phyloP scores from a whole-genome alignment of 2,888 invertebrate species.

The Eudasyphora cyanicolor region DNA sequence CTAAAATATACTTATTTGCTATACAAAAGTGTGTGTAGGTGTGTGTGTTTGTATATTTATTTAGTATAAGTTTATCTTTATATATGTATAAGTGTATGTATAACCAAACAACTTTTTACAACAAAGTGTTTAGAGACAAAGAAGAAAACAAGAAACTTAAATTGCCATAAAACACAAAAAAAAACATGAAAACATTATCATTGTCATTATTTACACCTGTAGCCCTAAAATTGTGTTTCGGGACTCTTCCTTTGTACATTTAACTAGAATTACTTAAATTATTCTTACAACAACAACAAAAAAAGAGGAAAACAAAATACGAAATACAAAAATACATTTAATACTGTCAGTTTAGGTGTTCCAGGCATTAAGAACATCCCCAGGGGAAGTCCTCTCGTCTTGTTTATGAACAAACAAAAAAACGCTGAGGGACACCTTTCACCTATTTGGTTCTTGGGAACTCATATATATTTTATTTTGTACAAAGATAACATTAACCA shows the following conservation, averaged over 20 bases:
- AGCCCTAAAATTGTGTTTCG: neutral
- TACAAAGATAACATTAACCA: constrained; percentile 1
- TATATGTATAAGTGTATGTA: neutral
- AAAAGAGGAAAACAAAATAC: neutral
- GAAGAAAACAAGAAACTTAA: neutral
- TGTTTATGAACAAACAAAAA: no score
- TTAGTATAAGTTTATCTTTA: neutral
- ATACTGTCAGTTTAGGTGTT: neutral
- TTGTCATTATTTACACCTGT: constrained; percentile 2
- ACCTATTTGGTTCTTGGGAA: neutral
- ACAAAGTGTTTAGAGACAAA: constrained; percentile 21
- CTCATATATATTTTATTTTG: neutral
- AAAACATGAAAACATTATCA: neutral
- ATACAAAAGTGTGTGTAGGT: neutral
- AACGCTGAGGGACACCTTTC: neutral
- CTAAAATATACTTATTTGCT: neutral
- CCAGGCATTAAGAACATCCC: neutral
- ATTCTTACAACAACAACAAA: neutral
- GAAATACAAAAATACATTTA: neutral
- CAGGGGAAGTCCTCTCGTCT: neutral
- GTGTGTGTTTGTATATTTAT: neutral
- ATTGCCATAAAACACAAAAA: neutral
- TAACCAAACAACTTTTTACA: constrained; percentile 31
- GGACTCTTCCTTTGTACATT: neutral
- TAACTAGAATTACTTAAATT: neutral